Evolutionary conservation across 2,113 vertebrate species (phyloP), one percentile per base, ranked within the genome.

Genomic region (Crotalus horridus): DNA sequence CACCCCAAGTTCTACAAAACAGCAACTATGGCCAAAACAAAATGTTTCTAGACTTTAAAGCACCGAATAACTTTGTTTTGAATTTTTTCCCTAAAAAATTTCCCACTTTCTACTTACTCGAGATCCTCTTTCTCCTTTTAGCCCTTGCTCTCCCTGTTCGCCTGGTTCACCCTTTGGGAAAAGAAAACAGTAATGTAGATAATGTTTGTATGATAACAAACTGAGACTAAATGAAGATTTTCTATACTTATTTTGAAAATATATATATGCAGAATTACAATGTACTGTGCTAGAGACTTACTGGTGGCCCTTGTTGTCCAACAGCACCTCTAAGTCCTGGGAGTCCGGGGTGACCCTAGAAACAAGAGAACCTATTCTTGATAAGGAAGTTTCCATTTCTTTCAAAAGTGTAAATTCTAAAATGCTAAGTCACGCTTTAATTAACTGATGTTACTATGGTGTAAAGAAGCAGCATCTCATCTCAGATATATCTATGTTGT

Each of bases 301-400:
- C 99, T 94, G 99, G 99, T 88, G 96, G 93, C 2, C 99, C 99
- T 97, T 99, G 99, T 33, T 99, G 99, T 97, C 99, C 99, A 88
- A 96, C 59, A 86, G 98, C 95, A 94, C 99, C 99, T 96, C 98
- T 98, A 95, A 95, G 94, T 95, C 99, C 99, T 91, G 96, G 95
- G 86, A 98, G 86, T 69, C 99, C 99, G 59, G 88, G 1, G 29
- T 98, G 98, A 95, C 99, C 99, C 99, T 99, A 93, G 92, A 97
- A 95, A 98, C 48, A 97, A 74, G 96, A 97, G 94, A 94, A 92
- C 21, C 85, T 91, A 91, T 26, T 87, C 92, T 46, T 94, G 12
- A 3, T 4, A 21, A 85, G 81, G 33, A 81, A 81, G 3, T 53
- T 64, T 58, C 20, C 21, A 23, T 4, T 85, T 59, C 54, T 85